Evolutionary conservation across 2,797 vertebrate genomes (phyloP).

Genomic region (Ambastaia sidthimunki): DNA sequence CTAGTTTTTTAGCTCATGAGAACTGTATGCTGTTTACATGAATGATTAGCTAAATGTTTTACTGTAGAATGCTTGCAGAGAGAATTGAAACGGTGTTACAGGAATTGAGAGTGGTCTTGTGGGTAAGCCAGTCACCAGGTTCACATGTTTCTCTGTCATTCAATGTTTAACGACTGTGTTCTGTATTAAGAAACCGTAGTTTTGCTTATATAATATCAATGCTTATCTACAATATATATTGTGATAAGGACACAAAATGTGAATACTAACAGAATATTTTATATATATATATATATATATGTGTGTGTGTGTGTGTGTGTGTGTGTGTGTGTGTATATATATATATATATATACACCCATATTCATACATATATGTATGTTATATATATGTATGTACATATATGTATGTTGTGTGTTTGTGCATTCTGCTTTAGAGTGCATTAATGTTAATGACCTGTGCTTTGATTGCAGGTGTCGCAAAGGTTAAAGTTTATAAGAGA

Average conservation of each 20-base stretch:
- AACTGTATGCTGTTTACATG: not conserved
- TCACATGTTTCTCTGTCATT: conserved; percentile 9
- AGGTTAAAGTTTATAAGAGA: conserved; percentile 28
- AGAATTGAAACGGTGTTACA: conserved; percentile 42
- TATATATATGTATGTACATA: not conserved
- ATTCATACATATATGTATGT: too few relatives aligned
- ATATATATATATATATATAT: too few relatives aligned
- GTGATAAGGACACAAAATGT: too few relatives aligned
- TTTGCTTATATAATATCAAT: not conserved
- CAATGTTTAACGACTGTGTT: not conserved
- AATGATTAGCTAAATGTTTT: conserved; percentile 26
- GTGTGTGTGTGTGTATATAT: too few relatives aligned
- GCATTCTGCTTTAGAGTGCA: not conserved
- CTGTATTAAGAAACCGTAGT: conserved; percentile 4
- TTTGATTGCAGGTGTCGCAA: conserved; percentile 25
- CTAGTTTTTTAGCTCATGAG: not conserved
- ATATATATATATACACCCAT: too few relatives aligned
- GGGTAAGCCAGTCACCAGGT: conserved; percentile 4
- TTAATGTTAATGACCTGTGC: conserved; percentile 41
- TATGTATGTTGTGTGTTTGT: conserved; percentile 27
- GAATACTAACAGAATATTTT: not conserved
- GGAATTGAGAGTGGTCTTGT: conserved; percentile 39
- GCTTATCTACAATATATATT: not conserved
- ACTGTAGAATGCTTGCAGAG: conserved; percentile 30
- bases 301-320: too few relatives aligned